Base-by-base conservation (phyloP, 2,113 vertebrate species). In the Lophius piscatorius region DNA sequence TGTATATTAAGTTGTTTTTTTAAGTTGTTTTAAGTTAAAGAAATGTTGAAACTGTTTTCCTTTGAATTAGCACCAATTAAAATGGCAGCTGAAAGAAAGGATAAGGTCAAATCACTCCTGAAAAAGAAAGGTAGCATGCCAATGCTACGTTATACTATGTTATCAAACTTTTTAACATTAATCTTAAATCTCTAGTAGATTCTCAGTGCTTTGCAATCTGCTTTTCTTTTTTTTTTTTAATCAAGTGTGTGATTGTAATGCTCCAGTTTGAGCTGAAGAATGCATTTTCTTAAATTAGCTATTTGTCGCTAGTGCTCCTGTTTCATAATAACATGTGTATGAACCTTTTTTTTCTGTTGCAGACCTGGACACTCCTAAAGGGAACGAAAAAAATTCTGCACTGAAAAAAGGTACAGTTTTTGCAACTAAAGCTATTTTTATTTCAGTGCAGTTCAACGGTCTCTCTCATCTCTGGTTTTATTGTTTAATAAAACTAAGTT, bases 351-450 rank as follows among this genome's bases (percentile, higher is more conserved):
- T 62, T 51, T 22, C 12, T 74, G 23, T 51, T 50, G 11, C 67
- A 85, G 87, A 82, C 48, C 13, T 58, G 31, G 68, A 75, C 21
- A 12, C 42, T 36, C 44, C 41, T 10, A 85, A 70, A 70, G 74
- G 74, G 48, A 84, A 82, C 34, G 47, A 71, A 11, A 88, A 62
- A 61, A 23, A 55, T 42, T 47, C 76, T 42, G 46, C 70, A 42
- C 62, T 54, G 16, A 83, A 84, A 45, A 89, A 83, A 78, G 81
- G 87, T 89, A 79, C 0, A 2, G 22, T 47, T 12, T 22, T 47
- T 34, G 9, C 18, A 11, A 4, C 39, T n/a, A n/a, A n/a, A n/a
- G n/a, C n/a, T n/a, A n/a, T n/a, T n/a, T n/a, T n/a, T n/a, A n/a
- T n/a, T 28, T 28, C 26, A 28, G 26, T 28, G 4, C 26, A 28